Evolutionary conservation across 2,797 vertebrate genomes (phyloP), one percentile per base, ranked within the genome.

Genomic region (Falco novaeseelandiae): DNA sequence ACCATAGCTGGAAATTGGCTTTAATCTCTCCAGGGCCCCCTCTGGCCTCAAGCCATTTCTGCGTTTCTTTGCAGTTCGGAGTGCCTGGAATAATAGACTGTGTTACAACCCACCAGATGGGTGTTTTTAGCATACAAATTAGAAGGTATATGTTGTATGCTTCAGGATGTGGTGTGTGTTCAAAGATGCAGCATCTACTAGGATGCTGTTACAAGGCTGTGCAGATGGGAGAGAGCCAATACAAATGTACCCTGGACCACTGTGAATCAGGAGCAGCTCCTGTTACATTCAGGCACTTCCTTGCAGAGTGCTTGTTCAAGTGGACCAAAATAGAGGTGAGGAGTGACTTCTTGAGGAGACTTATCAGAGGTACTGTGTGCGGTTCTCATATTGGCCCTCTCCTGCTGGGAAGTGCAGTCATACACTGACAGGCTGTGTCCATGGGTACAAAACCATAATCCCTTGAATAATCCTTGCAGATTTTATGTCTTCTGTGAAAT

Each of bases 91-190:
- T 87, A 93, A 83, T 46, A 84, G 32, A 6, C 90, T 90, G 32
- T 29, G 19, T 87, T 91, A 38, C 54, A 85, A 70, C 25, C 26
- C 59, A 85, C 34, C 71, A 73, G 65, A 62, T 0, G 11, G 32
- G 48, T 82, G 66, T 25, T 84, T 94, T 95, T 85, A 80, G 87
- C 38, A 54, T 32, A 54, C 58, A 89, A 92, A 93, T 93, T 93
- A 85, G 79, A 96, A 89, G 30, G 46, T 83, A 40, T 69, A 17
- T 14, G 20, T 67, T 86, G 42, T 55, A 54, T n/a, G 34, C 58
- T 92, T 69, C 79, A 78, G 83, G 77, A 92, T 84, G 70, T 86
- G 70, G 83, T 48, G 34, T 30, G 18, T 59, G 40, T 71, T 95
- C 80, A 89, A 90, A 96, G 84, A 77, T 63, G 44, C 55, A 94